Base-by-base conservation (phyloP, 2,797 vertebrate genomes). In the Chrysolophus pictus region DNA sequence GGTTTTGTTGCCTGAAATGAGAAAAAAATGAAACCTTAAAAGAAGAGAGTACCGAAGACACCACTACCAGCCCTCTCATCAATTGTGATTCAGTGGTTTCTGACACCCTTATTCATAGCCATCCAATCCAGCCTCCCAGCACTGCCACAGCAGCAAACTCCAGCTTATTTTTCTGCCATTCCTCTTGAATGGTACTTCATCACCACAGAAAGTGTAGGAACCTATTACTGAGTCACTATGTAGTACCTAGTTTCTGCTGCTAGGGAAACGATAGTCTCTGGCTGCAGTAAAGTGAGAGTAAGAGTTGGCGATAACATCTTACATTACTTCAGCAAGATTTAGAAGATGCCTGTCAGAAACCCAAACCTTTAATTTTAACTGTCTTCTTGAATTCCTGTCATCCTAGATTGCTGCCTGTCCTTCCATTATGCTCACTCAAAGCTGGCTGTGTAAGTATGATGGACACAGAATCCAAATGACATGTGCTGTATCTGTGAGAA, bases 271-370 rank as follows among this genome's bases (percentile, higher is more conserved):
- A 23, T 4, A 67, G n/a, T 12, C 77, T 39, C n/a, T 59, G 49
- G 26, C 46, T 28, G 77, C 37, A 88, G 49, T 59, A 76, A 12
- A 64, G 18, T 16, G 84, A 88, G 58, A 81, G 70, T 59, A 58
- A 81, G 74, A 93, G 53, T 31, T 55, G 39, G n/a, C 12, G 0
- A 70, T 29, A 94, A 73, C 49, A 58, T 91, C 67, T 88, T 77
- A 62, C 8, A 49, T 67, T 90, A 84, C 74, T 93, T 90, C 81
- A 87, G 82, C 58, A 93, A 84, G 86, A 86, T 42, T 93, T 80
- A 94, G 60, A 93, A 90, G 88, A 91, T 33, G 93, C 21, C 84
- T 90, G 84, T 87, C 92, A 96, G 84, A 94, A 93, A 88, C 71
- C 16, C 59, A 95, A 70, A 46, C 56, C 74, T 93, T 95, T 73